Base-by-base conservation (phyloP, 1,140 invertebrate species). In the Drosophila willistoni region DNA sequence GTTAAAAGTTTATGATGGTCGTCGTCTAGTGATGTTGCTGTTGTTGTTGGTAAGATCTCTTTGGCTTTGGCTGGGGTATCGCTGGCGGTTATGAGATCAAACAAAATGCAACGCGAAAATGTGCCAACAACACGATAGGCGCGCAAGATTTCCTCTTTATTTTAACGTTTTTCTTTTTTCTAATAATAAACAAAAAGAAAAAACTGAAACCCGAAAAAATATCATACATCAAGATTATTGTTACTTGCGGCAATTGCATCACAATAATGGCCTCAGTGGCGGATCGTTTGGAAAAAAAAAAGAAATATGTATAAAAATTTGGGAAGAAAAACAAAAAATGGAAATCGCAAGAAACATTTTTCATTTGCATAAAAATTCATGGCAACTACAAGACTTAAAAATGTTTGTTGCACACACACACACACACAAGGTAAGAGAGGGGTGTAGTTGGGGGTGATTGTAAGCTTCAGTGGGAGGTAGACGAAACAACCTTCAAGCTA, bases 281-380 rank as follows among this genome's bases (percentile, higher is more conserved):
- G 59, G 70, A 72, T 63, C 60, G 41, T n/a, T 44, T 14, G 17
- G 33, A 13, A 71, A 25, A 63, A 41, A n/a, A 71, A 60, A 34
- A 42, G 19, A 36, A 25, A 17, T 29, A 29, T 29, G 29, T 29
- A 29, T 29, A 29, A 47, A 47, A 17, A 47, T 19, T 47, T 47
- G 14, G 44, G 44, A 14, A 47, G 9, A 47, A 47, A 62, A 33
- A 67, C 25, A 62, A 73, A 79, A 83, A 86, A 83, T 83, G 79
- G 77, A 84, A 87, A 87, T 87, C 83, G 84, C 79, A 80, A 87
- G 80, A 89, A 90, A 89, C 85, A 89, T 89, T 89, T 89, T 89
- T 89, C 84, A 89, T 89, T 89, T 89, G 84, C 84, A 89, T 89
- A 89, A 89, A 89, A 89, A 89, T 89, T 70, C 84, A 84, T 81